A percentile compares a stretch with the other conserved stretches of the same genome.
Evolutionary conservation across 2,888 invertebrate species (phyloP).

Genomic region (Phragmatobia fuliginosa): DNA sequence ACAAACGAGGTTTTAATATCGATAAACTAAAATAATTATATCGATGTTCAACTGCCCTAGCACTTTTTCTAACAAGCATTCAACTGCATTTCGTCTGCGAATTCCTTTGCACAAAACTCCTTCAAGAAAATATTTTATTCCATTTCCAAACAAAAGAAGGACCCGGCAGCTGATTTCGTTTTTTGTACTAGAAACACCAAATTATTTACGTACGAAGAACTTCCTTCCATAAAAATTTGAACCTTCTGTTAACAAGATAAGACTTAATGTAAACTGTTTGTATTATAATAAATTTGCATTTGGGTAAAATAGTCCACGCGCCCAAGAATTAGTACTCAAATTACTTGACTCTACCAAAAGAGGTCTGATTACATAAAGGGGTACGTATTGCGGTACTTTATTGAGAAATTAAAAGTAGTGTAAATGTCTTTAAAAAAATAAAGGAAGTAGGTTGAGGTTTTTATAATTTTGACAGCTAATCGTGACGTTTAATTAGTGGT

Average conservation of each 20-base stretch:
- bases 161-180: conserved; percentile 77
- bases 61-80: conserved; percentile 67
- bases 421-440: conserved; percentile 65
- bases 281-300: conserved; percentile 13
- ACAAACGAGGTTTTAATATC: not conserved
- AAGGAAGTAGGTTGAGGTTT: conserved; percentile 57
- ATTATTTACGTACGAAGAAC: not conserved
- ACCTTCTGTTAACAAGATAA: not conserved
- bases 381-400: conserved; percentile 53
- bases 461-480: conserved; percentile 60
- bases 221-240: not conserved
- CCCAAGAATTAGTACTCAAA: conserved; percentile 75
- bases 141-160: conserved; percentile 72
- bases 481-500: conserved; percentile 69
- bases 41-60: conserved; percentile 51
- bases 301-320: conserved; percentile 46
- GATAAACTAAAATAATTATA: not conserved
- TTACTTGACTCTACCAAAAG: conserved; percentile 76
- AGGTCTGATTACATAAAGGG: conserved; percentile 71
- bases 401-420: conserved; percentile 74
- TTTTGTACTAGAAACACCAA: conserved; percentile 57
- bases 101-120: conserved; percentile 72
- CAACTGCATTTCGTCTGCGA: conserved; percentile 80
- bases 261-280: not conserved
- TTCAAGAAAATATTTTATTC: conserved; percentile 78